Conservation (phyloP, 1,140 invertebrate genomes). For the Drosophila paulistorum region DNA sequence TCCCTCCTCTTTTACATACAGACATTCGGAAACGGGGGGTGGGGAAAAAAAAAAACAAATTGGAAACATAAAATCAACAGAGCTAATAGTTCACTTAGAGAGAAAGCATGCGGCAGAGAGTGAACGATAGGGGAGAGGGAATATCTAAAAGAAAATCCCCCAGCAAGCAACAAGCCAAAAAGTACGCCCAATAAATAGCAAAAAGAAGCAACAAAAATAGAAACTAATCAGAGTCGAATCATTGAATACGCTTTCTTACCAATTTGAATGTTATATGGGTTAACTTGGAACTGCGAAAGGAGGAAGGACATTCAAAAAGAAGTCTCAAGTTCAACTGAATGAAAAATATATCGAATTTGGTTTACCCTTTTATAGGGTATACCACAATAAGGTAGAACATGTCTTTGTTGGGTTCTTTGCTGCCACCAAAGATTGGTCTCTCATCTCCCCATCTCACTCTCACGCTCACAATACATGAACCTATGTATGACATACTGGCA, state of each 20-base stretch:
- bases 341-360: neutral
- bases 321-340: too few species aligned
- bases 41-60: slow-evolving; percentile 55
- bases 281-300: too few species aligned
- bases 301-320: too few species aligned
- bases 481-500: slow-evolving; percentile 69
- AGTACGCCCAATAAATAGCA: slow-evolving; percentile 6
- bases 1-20: neutral
- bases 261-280: neutral
- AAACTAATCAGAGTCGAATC: neutral
- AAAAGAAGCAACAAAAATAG: neutral
- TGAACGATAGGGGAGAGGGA: neutral
- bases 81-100: slow-evolving; percentile 80
- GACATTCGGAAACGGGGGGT: slow-evolving; percentile 30
- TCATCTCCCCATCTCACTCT: slow-evolving; percentile 16
- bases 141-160: slow-evolving; percentile 10
- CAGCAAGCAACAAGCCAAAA: slow-evolving; percentile 12
- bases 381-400: neutral
- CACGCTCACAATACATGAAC: neutral
- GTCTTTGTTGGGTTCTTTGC: slow-evolving; percentile 21
- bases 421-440: slow-evolving; percentile 36
- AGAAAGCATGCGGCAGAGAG: neutral
- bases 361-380: neutral
- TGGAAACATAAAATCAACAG: slow-evolving; percentile 80
- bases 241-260: neutral